These are phyloP conservation scores for Sylvia atricapilla DNA, from an alignment of 2,113 vertebrate genomes.

Conservation along the genomic window DNA sequence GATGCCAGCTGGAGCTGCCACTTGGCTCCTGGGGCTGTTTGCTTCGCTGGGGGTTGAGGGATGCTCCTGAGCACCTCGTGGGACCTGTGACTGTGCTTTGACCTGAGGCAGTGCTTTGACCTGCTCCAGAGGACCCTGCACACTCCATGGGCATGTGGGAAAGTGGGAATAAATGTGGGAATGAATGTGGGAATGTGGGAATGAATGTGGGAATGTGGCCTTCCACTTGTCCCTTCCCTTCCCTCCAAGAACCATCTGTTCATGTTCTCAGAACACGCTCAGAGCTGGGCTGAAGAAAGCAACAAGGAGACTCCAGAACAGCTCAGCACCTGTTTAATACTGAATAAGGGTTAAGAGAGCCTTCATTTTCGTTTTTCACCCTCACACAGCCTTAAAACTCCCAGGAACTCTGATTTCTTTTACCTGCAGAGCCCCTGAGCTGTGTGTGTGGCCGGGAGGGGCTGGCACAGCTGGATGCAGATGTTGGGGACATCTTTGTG, in stretches of 20 bases:
- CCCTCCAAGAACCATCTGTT: not conserved
- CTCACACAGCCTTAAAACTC: not conserved
- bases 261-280: fast-evolving
- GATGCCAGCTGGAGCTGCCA: slow-evolving; percentile 52
- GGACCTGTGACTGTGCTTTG: not conserved
- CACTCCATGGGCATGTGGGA: not conserved
- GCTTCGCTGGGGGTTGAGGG: slow-evolving; percentile 31
- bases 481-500: not conserved
- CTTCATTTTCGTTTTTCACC: not conserved
- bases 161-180: not conserved
- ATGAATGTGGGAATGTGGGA: not conserved
- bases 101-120: not conserved
- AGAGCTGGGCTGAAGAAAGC: not conserved
- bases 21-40: slow-evolving; percentile 28
- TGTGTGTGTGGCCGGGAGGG: fast-evolving
- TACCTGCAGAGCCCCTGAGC: not conserved
- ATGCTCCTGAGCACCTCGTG: not conserved
- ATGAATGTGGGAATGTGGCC: not conserved
- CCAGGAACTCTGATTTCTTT: not conserved
- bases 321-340: not conserved
- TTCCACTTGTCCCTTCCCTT: not conserved
- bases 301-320: not conserved
- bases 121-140: not conserved
- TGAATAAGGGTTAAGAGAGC: not conserved
- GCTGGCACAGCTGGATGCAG: not conserved